phyloP scores from a whole-genome alignment of 2,113 vertebrate species.

The Platichthys stellatus region DNA sequence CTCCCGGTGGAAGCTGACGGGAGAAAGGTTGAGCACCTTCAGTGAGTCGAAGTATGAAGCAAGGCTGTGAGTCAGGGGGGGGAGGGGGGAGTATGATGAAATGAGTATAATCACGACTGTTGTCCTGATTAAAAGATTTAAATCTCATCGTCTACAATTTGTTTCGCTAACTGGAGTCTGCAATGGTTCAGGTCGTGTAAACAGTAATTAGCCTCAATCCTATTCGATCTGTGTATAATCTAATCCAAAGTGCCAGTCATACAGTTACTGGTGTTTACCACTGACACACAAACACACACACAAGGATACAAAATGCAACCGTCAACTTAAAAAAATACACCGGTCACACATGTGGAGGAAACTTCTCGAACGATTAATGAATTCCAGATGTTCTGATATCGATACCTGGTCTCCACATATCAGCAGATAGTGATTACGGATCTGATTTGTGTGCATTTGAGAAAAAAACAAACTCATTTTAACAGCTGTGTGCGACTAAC shows the following conservation, averaged over 20 bases:
- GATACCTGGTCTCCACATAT: no score
- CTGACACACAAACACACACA: not conserved
- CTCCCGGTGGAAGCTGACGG: not conserved
- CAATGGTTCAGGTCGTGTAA: conserved; percentile 11
- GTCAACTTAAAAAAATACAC: not conserved
- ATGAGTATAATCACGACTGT: conserved; percentile 10
- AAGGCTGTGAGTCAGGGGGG: not conserved
- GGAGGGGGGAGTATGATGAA: not conserved
- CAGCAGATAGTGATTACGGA: no score
- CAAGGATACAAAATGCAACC: not conserved
- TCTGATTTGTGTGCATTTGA: no score
- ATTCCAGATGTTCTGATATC: not conserved
- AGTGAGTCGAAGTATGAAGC: not conserved
- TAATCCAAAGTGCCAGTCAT: not conserved
- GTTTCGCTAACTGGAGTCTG: not conserved
- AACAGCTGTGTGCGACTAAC: no score
- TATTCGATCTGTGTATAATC: conserved; percentile 11
- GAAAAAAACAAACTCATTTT: no score
- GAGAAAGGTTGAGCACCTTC: conserved; percentile 2
- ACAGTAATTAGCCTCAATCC: conserved; percentile 42
- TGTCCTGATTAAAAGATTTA: conserved; percentile 3
- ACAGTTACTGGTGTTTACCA: conserved; percentile 38
- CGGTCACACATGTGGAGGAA: not conserved
- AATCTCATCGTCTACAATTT: conserved; percentile 33
- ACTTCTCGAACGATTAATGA: not conserved